Evolutionary conservation across 30 jellyfish, hydroid and myxozoan genomes (phyloP).

Genomic region (Aurelia aurita): DNA sequence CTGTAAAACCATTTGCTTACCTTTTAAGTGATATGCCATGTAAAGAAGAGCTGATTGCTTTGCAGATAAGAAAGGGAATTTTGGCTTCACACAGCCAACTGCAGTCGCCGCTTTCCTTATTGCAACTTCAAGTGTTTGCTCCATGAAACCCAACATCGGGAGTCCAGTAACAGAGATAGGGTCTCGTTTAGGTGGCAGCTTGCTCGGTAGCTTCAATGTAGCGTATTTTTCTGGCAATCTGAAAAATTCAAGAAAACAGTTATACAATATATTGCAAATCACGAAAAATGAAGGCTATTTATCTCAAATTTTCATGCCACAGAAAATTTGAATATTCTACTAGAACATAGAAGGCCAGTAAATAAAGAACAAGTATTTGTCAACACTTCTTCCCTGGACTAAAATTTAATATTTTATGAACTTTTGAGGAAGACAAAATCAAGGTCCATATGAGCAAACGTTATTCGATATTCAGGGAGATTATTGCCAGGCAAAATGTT

Average conservation of each 20-base stretch:
- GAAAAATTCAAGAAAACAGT: neutral
- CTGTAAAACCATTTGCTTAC: constrained; percentile 7
- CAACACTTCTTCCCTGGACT: too few species aligned
- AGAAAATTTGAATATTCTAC: too few species aligned
- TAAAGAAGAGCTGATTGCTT: constrained; percentile 88
- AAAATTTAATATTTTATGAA: too few species aligned
- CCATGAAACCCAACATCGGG: constrained; percentile 97
- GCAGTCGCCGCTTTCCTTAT: constrained; percentile 86
- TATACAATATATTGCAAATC: neutral
- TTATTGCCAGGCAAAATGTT: too few species aligned
- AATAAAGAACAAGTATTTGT: too few species aligned
- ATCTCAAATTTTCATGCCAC: too few species aligned
- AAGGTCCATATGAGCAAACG: too few species aligned
- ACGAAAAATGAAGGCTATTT: too few species aligned
- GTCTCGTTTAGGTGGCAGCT: constrained; percentile 93
- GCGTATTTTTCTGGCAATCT: constrained; percentile 87
- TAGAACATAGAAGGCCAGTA: too few species aligned
- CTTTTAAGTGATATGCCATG: constrained; percentile 94
- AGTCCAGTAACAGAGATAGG: constrained; percentile 68
- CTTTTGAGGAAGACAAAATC: too few species aligned
- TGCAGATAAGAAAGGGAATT: constrained; percentile 85
- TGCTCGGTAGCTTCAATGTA: constrained; percentile 67
- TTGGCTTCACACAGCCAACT: constrained; percentile 93
- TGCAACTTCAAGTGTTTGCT: constrained; percentile 80
- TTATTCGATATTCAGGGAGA: too few species aligned